Base-by-base conservation (phyloP, 2,888 invertebrate species). In the Teleogryllus oceanicus region DNA sequence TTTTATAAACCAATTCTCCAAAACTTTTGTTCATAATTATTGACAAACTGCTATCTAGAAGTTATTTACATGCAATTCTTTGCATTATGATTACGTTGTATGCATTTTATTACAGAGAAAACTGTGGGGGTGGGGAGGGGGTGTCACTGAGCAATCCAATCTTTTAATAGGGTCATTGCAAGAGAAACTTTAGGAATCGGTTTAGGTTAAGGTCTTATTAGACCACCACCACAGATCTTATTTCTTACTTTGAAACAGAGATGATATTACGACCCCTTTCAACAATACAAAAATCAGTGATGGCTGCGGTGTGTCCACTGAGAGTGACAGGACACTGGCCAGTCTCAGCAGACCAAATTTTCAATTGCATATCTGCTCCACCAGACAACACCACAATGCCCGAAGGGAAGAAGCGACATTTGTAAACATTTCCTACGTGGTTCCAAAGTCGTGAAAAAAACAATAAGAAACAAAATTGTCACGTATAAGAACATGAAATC, bases 321-420 rank as follows among this genome's bases (percentile, higher is more conserved):
- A 94, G 85, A 5, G 91, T 92, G 2, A 91, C 91, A 24, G 92
- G 92, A 86, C 92, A 92, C 78, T 89, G 86, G 37, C 93, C 93
- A 50, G 90, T 89, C 83, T 92, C 91, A 0, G 92, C 92, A 78
- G 92, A 92, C 93, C 93, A 94, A 80, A 94, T 89, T 85, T 91
- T 91, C 75, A 92, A 87, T 75, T 90, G 89, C 84, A 92, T 91
- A 87, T 94, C 94, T 62, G 92, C 91, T 13, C 93, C 93, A 49
- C 91, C 92, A 76, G 91, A 90, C 78, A 94, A 85, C 0, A 92
- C 87, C 2, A 93, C 93, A 80, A 91, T 85, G 2, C 92, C 93
- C 20, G 93, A 93, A 50, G 93, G 94, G 84, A 94, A 94, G 85
- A 92, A 92, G 80, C 88, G 87, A 85, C 92, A 91, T 81, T 89